Conservation (phyloP, 2,888 invertebrate species). For the Netelia inedita region DNA sequence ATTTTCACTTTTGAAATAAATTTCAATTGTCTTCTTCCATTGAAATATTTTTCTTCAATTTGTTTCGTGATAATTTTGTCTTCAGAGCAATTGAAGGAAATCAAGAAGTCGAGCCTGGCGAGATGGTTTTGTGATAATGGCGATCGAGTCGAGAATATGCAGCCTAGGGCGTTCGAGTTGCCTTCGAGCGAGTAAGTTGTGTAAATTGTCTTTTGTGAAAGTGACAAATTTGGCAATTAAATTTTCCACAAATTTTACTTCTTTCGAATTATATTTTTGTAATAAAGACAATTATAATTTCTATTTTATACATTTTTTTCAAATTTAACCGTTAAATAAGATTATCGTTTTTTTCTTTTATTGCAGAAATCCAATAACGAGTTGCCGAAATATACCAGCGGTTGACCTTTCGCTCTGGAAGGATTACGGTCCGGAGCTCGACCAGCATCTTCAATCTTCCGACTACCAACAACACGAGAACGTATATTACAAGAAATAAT, state of each 20-base stretch:
- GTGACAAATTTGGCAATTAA: no score
- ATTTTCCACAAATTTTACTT: no score
- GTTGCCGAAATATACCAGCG: conserved; percentile 88
- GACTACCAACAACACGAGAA: conserved; percentile 54
- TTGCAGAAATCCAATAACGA: conserved; percentile 89
- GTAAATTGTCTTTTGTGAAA: neutral
- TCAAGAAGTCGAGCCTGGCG: conserved; percentile 92
- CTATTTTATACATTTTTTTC: neutral
- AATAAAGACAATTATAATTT: neutral
- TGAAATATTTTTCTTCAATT: conserved; percentile 55
- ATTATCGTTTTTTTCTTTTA: conserved; percentile 12
- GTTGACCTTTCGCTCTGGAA: conserved; percentile 89
- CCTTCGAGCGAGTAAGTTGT: conserved; percentile 87
- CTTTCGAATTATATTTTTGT: neutral
- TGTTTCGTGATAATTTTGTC: conserved; percentile 31
- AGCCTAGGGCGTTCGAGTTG: conserved; percentile 86
- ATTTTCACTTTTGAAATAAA: neutral
- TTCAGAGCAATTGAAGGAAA: conserved; percentile 90
- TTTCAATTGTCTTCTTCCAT: neutral
- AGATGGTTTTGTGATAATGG: conserved; percentile 93
- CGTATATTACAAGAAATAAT: conserved; percentile 66
- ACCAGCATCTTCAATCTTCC: conserved; percentile 39
- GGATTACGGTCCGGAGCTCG: conserved; percentile 76
- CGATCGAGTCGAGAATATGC: conserved; percentile 84
- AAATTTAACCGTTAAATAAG: neutral